Evolutionary conservation across 2,888 invertebrate species (phyloP).

Genomic region (Amblyjoppa proteus): DNA sequence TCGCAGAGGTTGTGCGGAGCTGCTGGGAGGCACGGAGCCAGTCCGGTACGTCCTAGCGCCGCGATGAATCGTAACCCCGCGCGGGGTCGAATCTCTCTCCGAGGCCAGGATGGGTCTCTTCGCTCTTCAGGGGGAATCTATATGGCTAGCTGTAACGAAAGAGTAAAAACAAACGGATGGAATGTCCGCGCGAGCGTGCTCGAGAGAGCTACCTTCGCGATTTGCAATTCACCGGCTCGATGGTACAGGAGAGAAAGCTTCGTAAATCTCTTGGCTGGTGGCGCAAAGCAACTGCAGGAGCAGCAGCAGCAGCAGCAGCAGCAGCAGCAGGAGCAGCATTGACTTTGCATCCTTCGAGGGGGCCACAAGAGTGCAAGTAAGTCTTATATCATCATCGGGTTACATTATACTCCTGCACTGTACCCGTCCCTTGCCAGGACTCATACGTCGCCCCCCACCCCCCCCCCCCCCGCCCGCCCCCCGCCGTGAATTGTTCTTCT

Average conservation of each 20-base stretch:
- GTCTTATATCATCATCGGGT: slow-evolving; percentile 75
- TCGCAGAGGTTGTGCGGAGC: slow-evolving; percentile 15
- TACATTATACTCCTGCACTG: slow-evolving; percentile 54
- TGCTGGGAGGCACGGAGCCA: slow-evolving; percentile 13
- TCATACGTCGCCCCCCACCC: slow-evolving; percentile 37
- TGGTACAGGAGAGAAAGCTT: slow-evolving; percentile 76
- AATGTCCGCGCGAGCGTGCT: slow-evolving; percentile 63
- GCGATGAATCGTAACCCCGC: slow-evolving; percentile 66
- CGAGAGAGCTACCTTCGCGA: slow-evolving; percentile 64
- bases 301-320: slow-evolving; percentile 40
- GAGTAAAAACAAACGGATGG: slow-evolving; percentile 62
- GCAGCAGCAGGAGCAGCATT: slow-evolving; percentile 57
- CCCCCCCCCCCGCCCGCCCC: too few species aligned
- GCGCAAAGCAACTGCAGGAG: slow-evolving; percentile 55
- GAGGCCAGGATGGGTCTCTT: slow-evolving; percentile 35
- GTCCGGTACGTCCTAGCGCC: slow-evolving; percentile 46
- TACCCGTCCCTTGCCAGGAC: slow-evolving; percentile 29
- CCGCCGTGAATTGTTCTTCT: slow-evolving; percentile 20
- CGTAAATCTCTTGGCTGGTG: slow-evolving; percentile 76
- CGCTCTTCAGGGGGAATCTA: slow-evolving; percentile 34
- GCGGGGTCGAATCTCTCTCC: slow-evolving; percentile 63
- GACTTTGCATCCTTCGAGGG: slow-evolving; percentile 69
- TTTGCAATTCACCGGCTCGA: slow-evolving; percentile 71
- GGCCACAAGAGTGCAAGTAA: slow-evolving; percentile 67
- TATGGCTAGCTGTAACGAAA: slow-evolving; percentile 51